A percentile compares a stretch with the other conserved stretches of the same genome.
Evolutionary conservation across 2,888 invertebrate species (phyloP).

Genomic region (Coenonympha glycerion): DNA sequence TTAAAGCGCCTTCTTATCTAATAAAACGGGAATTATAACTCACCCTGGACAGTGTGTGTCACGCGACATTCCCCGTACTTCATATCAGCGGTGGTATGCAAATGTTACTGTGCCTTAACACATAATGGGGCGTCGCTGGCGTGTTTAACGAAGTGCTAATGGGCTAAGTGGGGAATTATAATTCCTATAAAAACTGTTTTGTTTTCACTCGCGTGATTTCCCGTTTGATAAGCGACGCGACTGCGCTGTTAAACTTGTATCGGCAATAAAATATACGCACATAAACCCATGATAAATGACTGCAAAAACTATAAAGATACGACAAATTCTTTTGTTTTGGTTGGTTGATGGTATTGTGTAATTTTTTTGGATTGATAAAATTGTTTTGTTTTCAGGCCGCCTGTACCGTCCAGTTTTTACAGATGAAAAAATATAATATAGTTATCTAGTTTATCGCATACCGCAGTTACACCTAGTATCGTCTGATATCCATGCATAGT

Average conservation of each 20-base stretch:
- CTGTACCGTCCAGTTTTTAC: too few species aligned
- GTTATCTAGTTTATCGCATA: too few species aligned
- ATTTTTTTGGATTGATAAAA: too few species aligned
- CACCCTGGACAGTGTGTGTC: slow-evolving; percentile 53
- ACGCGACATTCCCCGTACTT: slow-evolving; percentile 50
- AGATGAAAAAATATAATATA: too few species aligned
- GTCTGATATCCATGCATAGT: too few species aligned
- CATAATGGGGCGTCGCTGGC: slow-evolving; percentile 21
- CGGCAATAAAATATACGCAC: neutral
- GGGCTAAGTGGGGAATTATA: slow-evolving; percentile 15
- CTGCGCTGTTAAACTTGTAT: slow-evolving; percentile 3
- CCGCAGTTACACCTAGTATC: too few species aligned
- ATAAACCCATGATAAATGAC: neutral
- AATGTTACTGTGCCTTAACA: slow-evolving; percentile 38
- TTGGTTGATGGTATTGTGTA: too few species aligned
- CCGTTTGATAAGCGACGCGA: neutral
- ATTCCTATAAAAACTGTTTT: slow-evolving; percentile 4
- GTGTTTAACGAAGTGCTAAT: slow-evolving; percentile 31
- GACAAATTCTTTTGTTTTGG: too few species aligned
- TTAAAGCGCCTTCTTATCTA: slow-evolving; percentile 56
- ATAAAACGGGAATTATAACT: slow-evolving; percentile 67
- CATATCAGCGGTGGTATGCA: slow-evolving; percentile 39
- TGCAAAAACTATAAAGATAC: neutral
- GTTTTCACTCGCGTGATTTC: neutral
- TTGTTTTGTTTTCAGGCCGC: too few species aligned